Conservation (phyloP, 2,797 vertebrate genomes). For the Oreortyx pictus region DNA sequence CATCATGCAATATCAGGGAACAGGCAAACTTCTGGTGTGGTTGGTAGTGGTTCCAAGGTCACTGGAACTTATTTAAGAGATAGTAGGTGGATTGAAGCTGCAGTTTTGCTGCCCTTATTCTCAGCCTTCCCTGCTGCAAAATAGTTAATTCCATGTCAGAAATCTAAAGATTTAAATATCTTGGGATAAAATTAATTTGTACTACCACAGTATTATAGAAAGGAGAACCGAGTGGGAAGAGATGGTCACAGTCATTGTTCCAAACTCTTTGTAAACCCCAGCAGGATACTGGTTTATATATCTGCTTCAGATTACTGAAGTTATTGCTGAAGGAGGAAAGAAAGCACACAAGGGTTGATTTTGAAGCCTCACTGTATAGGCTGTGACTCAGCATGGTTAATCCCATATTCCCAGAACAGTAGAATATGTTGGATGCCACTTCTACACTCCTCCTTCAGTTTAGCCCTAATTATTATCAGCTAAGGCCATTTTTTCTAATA, state of each 20-base stretch:
- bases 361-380: background rate
- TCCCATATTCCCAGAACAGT: background rate
- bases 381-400: constrained; percentile 24
- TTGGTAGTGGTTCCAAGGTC: background rate
- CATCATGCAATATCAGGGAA: background rate
- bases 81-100: background rate
- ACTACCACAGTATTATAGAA: constrained; percentile 21
- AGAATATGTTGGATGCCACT: background rate
- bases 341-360: constrained; percentile 27
- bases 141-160: constrained; percentile 8
- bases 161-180: background rate
- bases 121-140: background rate
- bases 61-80: background rate
- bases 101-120: background rate
- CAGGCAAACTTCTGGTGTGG: background rate
- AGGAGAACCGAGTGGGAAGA: constrained; percentile 31
- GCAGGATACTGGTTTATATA: constrained; percentile 35
- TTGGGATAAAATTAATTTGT: constrained; percentile 44
- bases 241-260: constrained; percentile 44
- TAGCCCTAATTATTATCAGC: background rate
- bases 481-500: background rate
- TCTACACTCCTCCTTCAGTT: background rate
- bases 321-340: constrained; percentile 51
- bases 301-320: constrained; percentile 54
- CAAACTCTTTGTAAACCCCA: constrained; percentile 15